Evolutionary conservation across 1,140 invertebrate species (phyloP), one percentile per base, ranked within the genome.

Genomic region (Drosophila grimshawi): DNA sequence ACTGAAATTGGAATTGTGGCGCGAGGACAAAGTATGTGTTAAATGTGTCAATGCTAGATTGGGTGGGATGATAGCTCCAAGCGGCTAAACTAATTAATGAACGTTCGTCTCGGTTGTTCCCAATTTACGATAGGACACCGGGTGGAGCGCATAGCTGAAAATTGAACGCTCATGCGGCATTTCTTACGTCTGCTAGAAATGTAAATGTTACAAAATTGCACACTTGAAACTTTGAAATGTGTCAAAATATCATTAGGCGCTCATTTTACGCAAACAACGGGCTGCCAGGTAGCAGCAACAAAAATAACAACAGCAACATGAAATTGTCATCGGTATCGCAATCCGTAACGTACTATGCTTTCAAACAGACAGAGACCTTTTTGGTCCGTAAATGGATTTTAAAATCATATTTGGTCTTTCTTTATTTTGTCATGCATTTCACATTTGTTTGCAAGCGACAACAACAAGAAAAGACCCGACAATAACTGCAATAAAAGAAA

Each of bases 31-130:
- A 62, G 56, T 39, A 46, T 10, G 32, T 32, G 27, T 41, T 53
- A 86, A 88, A 62, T 78, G 69, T 88, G 83, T 86, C 83, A 86
- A 80, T 88, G 83, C 61, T 68, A 78, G 62, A 80, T 76, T 33
- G 33, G n/a, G 11, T 10, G n/a, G 45, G 41, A 32, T 51, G 76
- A 78, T 86, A 70, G 35, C 30, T 6, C 32, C 6, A 2, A 53
- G 19, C 2, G 51, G 11, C 10, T 52, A 32, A 30, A 52, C 48
- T 72, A 66, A 67, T 64, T 53, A 62, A 41, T 55, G 46, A 56
- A 37, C 63, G 46, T 30, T 65, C 0, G 27, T 35, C 55, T 19
- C 6, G 10, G 6, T 51, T 51, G 55, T 19, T 27, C 49, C 39
- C n/a, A 39, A 3, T 19, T 19, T 30, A 43, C 29, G 63, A 63